Percentiles rank a stretch among this genome's conserved stretches.
Evolutionary conservation across 2,113 vertebrate genomes (phyloP).

Genomic region (Procavia capensis): DNA sequence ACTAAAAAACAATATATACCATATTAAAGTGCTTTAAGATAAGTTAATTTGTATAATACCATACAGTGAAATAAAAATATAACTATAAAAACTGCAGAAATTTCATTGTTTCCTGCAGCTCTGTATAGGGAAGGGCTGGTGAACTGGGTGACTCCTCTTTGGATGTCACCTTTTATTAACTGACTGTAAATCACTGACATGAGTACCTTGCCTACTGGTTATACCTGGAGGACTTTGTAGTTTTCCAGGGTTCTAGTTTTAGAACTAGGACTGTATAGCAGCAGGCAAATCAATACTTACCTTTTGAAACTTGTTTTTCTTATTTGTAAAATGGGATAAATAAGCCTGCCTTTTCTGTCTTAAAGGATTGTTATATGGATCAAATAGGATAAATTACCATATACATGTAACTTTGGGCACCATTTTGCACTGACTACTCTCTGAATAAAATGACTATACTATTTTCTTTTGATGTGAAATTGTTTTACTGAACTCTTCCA

Average conservation of each 20-base stretch:
- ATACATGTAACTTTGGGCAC: neutral
- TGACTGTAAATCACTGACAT: neutral
- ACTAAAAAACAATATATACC: neutral
- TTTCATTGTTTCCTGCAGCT: neutral
- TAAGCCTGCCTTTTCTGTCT: neutral
- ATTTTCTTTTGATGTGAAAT: neutral
- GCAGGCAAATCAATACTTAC: neutral
- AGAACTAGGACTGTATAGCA: neutral
- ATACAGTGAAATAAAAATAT: neutral
- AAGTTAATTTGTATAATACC: neutral
- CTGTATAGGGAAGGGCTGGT: neutral
- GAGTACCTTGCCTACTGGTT: neutral
- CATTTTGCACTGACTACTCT: neutral
- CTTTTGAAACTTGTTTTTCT: conserved; percentile 6
- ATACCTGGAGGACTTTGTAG: rapidly evolving
- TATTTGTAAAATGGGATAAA: conserved; percentile 6
- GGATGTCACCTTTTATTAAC: neutral
- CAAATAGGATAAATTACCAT: neutral
- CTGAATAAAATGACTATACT: neutral
- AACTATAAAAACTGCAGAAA: conserved; percentile 1
- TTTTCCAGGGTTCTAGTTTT: neutral
- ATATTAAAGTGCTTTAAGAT: conserved; percentile 47
- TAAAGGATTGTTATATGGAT: neutral
- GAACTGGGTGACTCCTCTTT: neutral
- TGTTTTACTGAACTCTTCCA: neutral